Conservation (phyloP, 2,797 vertebrate genomes). For the Spea hammondii region DNA sequence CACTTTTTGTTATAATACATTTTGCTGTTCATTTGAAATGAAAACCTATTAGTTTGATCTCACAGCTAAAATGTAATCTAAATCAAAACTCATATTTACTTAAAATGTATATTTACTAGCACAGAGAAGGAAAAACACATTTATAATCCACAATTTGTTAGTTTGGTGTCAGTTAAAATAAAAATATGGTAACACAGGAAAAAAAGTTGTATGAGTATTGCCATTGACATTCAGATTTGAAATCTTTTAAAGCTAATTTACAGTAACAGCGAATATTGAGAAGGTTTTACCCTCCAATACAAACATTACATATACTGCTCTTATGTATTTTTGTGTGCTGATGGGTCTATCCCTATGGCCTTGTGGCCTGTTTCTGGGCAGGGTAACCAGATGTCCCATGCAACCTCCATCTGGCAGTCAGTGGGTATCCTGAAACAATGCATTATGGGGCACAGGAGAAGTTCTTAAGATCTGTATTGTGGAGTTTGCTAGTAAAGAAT, state of each 20-base stretch:
- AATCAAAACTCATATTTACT: neutral
- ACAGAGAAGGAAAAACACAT: neutral
- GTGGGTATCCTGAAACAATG: too few species aligned
- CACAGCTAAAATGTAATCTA: neutral
- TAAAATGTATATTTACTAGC: neutral
- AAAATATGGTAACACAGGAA: neutral
- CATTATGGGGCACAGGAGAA: too few species aligned
- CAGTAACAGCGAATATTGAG: neutral
- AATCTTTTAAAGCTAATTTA: conserved; percentile 3
- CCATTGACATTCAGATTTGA: neutral
- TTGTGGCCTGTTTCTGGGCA: too few species aligned
- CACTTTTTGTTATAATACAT: neutral
- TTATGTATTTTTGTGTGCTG: neutral
- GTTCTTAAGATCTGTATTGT: too few species aligned
- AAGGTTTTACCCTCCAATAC: neutral
- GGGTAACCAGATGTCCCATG: too few species aligned
- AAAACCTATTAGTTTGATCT: neutral
- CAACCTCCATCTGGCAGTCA: too few species aligned
- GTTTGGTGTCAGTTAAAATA: neutral
- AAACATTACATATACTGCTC: neutral
- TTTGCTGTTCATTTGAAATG: neutral
- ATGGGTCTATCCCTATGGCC: neutral
- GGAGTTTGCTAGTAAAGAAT: too few species aligned
- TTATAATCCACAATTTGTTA: neutral
- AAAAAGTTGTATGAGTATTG: neutral